A percentile compares a stretch with the other conserved stretches of the same genome.
Conservation (phyloP, 2,888 invertebrate species). For the Cinara cedri region DNA sequence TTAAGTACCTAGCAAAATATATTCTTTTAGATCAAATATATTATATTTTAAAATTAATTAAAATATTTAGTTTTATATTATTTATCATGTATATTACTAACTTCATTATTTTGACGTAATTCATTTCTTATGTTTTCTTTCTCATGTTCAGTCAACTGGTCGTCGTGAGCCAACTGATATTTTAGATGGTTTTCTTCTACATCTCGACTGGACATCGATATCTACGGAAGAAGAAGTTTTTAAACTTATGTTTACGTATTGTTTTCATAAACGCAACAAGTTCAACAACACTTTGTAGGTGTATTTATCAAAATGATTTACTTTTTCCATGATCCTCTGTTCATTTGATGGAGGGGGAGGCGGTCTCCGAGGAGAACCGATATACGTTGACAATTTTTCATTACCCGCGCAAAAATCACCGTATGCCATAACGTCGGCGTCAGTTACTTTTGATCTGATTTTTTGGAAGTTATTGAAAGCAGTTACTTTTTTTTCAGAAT, state of each 20-base stretch:
- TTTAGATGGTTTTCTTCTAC: neutral
- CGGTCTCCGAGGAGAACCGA: neutral
- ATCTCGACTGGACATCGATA: neutral
- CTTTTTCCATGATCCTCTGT: neutral
- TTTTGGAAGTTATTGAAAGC: neutral
- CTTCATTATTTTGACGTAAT: neutral
- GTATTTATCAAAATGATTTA: too few relatives aligned
- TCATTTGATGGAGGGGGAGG: too few relatives aligned
- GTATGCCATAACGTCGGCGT: constrained; percentile 18
- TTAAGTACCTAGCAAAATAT: too few relatives aligned
- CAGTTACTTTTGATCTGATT: neutral
- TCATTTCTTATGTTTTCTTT: neutral
- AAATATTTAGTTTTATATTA: too few relatives aligned
- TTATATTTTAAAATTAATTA: too few relatives aligned
- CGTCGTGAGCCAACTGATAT: neutral
- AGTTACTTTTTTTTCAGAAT: neutral
- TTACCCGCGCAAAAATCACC: neutral
- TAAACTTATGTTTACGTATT: too few relatives aligned
- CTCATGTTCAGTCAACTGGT: neutral
- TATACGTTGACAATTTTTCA: neutral
- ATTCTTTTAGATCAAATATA: too few relatives aligned
- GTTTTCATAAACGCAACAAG: too few relatives aligned
- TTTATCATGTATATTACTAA: too few relatives aligned
- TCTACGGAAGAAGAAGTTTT: neutral
- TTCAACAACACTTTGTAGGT: too few relatives aligned